Conservation (phyloP, 2,888 invertebrate genomes). For the Saturnia japonica region DNA sequence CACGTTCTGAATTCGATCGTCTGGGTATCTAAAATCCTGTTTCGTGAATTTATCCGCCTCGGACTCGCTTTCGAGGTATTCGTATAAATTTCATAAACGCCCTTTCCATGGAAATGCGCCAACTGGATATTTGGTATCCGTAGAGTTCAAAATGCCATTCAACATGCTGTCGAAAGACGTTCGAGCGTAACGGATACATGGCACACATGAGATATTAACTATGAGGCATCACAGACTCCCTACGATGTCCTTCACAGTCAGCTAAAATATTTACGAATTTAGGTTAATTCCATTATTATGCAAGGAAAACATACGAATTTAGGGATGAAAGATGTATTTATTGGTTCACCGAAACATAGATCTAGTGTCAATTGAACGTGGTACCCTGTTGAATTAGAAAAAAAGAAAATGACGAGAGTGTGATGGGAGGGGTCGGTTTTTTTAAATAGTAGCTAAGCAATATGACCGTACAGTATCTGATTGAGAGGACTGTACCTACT, state of each 20-base stretch:
- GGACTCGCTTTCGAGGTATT: conserved; percentile 24
- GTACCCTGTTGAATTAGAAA: neutral
- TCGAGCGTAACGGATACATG: neutral
- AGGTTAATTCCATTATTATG: neutral
- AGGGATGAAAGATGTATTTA: too few species aligned
- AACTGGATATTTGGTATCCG: neutral
- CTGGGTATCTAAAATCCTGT: neutral
- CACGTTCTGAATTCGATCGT: neutral
- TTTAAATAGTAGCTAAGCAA: too few species aligned
- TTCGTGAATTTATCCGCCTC: conserved; percentile 6
- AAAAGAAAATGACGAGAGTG: neutral
- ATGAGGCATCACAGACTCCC: neutral
- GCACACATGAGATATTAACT: neutral
- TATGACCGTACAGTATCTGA: too few species aligned
- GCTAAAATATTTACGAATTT: neutral
- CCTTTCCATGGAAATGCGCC: conserved; percentile 19
- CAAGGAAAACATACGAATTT: too few species aligned
- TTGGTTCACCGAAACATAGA: neutral
- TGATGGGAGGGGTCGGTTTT: neutral
- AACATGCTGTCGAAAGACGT: neutral
- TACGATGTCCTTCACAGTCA: neutral
- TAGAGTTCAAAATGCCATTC: neutral
- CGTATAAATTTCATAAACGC: conserved; percentile 26
- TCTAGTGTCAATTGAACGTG: neutral
- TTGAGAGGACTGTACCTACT: too few species aligned